Conservation (phyloP, 2,113 vertebrate species). For the Dascyllus trimaculatus region DNA sequence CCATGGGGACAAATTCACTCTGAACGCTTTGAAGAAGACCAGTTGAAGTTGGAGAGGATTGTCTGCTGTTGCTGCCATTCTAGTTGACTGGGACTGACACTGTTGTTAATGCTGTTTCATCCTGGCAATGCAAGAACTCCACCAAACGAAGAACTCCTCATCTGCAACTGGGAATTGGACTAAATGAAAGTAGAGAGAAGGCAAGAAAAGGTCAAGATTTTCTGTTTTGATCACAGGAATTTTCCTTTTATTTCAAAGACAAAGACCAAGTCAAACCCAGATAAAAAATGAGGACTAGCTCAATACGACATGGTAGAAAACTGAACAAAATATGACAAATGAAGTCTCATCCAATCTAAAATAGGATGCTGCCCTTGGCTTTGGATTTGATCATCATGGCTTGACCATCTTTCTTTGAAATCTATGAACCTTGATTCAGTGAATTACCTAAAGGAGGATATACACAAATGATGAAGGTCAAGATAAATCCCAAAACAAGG, state of each 20-base stretch:
- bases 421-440: neutral
- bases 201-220: neutral
- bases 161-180: neutral
- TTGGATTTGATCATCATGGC: neutral
- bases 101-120: neutral
- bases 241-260: too few species aligned
- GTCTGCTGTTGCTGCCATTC: neutral
- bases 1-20: conserved; percentile 7
- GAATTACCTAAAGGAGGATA: conserved; percentile 1
- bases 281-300: conserved; percentile 25
- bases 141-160: neutral
- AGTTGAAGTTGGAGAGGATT: neutral
- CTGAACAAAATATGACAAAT: neutral
- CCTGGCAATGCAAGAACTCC: neutral
- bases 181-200: conserved; percentile 8
- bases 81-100: neutral
- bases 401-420: neutral
- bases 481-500: neutral
- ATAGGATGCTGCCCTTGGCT: neutral
- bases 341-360: neutral
- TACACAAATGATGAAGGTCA: conserved; percentile 14
- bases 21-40: conserved; percentile 16
- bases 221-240: neutral
- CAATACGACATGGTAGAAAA: neutral
- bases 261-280: too few species aligned